Evolutionary conservation across 1,140 invertebrate species (phyloP).

Genomic region (Hyphantria cunea): DNA sequence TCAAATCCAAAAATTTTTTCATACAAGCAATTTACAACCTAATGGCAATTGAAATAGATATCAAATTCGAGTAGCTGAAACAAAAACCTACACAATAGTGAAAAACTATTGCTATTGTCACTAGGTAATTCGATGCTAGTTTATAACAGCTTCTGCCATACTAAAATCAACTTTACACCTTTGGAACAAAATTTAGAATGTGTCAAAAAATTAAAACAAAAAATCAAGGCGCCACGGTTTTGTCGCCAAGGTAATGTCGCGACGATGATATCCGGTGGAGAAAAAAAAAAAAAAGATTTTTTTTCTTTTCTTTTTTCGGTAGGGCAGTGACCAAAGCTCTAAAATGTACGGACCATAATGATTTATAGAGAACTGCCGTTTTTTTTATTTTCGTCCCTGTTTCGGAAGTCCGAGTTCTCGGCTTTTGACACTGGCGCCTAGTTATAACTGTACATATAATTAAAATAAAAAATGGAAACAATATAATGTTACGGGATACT

Average conservation of each 20-base stretch:
- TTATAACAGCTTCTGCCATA: not conserved
- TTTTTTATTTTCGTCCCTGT: conserved; percentile 35
- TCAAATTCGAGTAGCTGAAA: not conserved
- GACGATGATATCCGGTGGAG: conserved; percentile 65
- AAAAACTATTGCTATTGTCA: conserved; percentile 27
- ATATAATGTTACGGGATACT: too few relatives aligned
- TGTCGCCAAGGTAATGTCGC: conserved; percentile 60
- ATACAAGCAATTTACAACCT: not conserved
- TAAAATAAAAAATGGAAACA: too few relatives aligned
- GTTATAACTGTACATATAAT: conserved; percentile 15
- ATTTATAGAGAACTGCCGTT: conserved; percentile 55
- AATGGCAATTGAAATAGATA: not conserved
- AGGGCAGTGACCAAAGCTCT: conserved; percentile 62
- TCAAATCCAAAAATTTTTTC: not conserved
- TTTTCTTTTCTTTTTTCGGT: conserved; percentile 49
- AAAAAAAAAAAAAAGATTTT: conserved; percentile 42
- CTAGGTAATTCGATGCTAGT: conserved; percentile 22
- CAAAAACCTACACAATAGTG: conserved; percentile 3
- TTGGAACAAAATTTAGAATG: conserved; percentile 7
- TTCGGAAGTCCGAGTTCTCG: conserved; percentile 35
- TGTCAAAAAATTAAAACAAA: conserved; percentile 25
- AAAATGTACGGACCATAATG: conserved; percentile 48
- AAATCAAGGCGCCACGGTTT: conserved; percentile 64
- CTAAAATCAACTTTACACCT: conserved; percentile 8
- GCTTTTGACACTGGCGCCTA: conserved; percentile 18